A percentile compares a stretch with the other conserved stretches of the same genome.
Conservation (phyloP, 2,888 invertebrate genomes). For the Meiosimyza decipiens region DNA sequence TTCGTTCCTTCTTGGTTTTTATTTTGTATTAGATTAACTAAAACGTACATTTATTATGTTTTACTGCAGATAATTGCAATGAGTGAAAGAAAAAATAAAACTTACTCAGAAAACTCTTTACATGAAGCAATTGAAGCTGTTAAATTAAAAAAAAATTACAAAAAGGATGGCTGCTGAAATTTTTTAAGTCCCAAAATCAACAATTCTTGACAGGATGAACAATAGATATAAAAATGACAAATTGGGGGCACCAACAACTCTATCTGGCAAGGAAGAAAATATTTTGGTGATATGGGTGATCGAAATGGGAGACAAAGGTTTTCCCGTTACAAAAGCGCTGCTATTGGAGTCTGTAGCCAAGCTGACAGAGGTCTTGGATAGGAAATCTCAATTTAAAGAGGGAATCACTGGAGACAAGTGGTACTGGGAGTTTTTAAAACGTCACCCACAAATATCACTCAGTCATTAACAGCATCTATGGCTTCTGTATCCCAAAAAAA, state of each 20-base stretch:
- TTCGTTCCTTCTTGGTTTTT: no score
- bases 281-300: constrained; percentile 49
- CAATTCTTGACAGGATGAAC: constrained; percentile 19
- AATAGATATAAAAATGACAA: constrained; percentile 7
- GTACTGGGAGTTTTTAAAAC: constrained; percentile 56
- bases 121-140: no score
- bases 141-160: no score
- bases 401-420: constrained; percentile 35
- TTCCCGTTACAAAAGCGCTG: constrained; percentile 55
- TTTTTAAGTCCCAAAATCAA: constrained; percentile 4
- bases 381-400: constrained; percentile 6
- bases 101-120: no score
- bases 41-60: no score
- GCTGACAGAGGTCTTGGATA: constrained; percentile 44
- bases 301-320: constrained; percentile 49
- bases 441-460: constrained; percentile 54
- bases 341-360: constrained; percentile 52
- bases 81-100: no score
- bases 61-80: no score
- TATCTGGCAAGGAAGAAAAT: not conserved
- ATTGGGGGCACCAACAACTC: not conserved
- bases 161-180: no score
- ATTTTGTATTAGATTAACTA: no score
- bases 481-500: constrained; percentile 52
- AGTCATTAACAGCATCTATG: constrained; percentile 51